phyloP scores from a whole-genome alignment of 2,113 vertebrate species.

The Aphelocoma coerulescens region DNA sequence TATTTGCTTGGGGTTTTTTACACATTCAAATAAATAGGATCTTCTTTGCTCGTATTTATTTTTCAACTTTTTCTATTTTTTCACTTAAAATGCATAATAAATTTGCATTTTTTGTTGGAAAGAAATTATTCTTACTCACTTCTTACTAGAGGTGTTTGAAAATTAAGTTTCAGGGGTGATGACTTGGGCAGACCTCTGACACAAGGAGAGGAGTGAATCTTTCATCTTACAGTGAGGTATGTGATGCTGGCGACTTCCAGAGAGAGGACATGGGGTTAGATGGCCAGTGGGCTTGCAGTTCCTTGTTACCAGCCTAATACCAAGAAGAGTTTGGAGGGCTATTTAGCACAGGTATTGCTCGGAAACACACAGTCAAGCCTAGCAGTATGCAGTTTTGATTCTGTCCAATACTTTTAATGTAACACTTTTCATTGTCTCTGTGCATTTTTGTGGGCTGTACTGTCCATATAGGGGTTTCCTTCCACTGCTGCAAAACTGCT shows the following conservation, averaged over 20 bases:
- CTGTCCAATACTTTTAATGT: not conserved
- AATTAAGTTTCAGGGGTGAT: not conserved
- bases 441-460: not conserved
- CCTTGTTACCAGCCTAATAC: not conserved
- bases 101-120: not conserved
- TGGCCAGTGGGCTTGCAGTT: not conserved
- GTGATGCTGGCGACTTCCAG: not conserved
- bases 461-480: accelerated
- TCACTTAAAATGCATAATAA: not conserved
- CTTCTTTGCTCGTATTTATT: not conserved
- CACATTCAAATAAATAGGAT: not conserved
- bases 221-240: not conserved
- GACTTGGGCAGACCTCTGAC: not conserved
- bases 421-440: not conserved
- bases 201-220: not conserved
- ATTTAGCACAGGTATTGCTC: not conserved
- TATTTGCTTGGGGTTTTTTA: accelerated
- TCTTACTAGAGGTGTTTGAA: not conserved
- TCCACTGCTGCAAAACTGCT: not conserved
- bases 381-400: not conserved
- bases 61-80: not conserved
- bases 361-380: not conserved
- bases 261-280: not conserved
- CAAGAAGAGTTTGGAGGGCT: not conserved
- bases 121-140: not conserved